phyloP scores from a whole-genome alignment of 2,113 vertebrate genomes.

The Oreamnos americanus region DNA sequence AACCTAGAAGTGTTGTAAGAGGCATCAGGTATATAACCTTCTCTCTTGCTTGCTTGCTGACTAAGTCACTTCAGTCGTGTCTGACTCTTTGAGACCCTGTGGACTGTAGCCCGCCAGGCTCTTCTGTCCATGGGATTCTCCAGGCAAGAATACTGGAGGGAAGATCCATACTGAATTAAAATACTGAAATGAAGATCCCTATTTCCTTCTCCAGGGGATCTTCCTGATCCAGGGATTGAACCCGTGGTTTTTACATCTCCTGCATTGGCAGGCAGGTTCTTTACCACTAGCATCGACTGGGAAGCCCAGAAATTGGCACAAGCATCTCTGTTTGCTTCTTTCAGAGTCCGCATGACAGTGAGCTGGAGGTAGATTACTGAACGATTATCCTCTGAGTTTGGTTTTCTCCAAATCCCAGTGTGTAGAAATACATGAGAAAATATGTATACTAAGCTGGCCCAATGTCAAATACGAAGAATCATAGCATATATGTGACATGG shows the following conservation, averaged over 20 bases:
- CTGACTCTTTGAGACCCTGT: not conserved
- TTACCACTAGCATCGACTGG: not conserved
- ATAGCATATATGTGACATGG: not conserved
- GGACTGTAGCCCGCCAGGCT: not conserved
- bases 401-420: not conserved
- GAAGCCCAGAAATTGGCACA: not conserved
- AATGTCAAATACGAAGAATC: not conserved
- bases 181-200: not conserved
- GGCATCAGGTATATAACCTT: not conserved
- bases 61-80: not conserved
- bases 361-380: not conserved
- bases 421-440: not conserved
- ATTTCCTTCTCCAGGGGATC: not conserved
- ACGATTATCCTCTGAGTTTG: not conserved
- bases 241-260: accelerated
- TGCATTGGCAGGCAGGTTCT: not conserved
- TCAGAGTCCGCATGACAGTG: not conserved
- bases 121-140: not conserved
- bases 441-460: not conserved
- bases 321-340: not conserved
- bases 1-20: not conserved
- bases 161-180: not conserved
- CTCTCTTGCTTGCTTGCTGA: not conserved
- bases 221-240: not conserved
- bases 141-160: not conserved